Percentiles rank a stretch among this genome's conserved stretches.
These are phyloP conservation scores for Astropecten irregularis DNA, from an alignment of 53 echinoderm and acorn worm genomes.

Conservation along the genomic window DNA sequence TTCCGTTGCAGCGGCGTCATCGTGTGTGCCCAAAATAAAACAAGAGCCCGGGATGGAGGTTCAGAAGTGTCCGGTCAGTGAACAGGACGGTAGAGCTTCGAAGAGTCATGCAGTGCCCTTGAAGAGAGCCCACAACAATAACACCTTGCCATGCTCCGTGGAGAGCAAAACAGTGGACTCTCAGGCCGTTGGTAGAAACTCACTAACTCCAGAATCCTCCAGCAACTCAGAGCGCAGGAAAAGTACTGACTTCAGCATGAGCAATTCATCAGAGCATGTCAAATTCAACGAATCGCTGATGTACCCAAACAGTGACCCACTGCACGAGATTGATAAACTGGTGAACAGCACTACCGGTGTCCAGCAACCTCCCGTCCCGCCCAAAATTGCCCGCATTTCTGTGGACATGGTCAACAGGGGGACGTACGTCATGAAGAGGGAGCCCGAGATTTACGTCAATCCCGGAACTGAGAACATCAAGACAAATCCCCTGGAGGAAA, in stretches of 20 bases:
- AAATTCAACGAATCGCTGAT: constrained; percentile 28
- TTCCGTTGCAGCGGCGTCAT: neutral
- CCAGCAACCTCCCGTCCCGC: constrained; percentile 53
- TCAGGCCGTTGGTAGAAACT: neutral
- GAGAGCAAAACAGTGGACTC: constrained; percentile 2
- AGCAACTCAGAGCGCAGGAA: neutral
- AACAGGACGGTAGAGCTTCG: constrained; percentile 17
- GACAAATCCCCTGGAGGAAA: constrained; percentile 84
- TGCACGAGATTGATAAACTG: constrained; percentile 65
- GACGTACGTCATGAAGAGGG: constrained; percentile 36
- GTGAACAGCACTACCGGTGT: constrained; percentile 63
- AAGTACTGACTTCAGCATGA: neutral
- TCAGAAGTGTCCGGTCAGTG: constrained; percentile 26
- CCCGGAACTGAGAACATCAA: constrained; percentile 55
- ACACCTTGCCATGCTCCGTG: constrained; percentile 1
- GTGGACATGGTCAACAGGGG: constrained; percentile 50
- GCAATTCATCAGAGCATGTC: neutral
- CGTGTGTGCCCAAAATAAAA: constrained; percentile 27
- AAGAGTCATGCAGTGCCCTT: constrained; percentile 20
- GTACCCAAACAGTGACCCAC: constrained; percentile 60
- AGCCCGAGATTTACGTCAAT: constrained; percentile 54
- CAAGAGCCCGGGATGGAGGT: constrained; percentile 54
- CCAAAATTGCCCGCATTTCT: constrained; percentile 59
- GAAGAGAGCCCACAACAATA: constrained; percentile 50
- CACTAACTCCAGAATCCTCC: neutral